Evolutionary conservation across 1,140 invertebrate genomes (phyloP).

Genomic region (Popillia japonica): DNA sequence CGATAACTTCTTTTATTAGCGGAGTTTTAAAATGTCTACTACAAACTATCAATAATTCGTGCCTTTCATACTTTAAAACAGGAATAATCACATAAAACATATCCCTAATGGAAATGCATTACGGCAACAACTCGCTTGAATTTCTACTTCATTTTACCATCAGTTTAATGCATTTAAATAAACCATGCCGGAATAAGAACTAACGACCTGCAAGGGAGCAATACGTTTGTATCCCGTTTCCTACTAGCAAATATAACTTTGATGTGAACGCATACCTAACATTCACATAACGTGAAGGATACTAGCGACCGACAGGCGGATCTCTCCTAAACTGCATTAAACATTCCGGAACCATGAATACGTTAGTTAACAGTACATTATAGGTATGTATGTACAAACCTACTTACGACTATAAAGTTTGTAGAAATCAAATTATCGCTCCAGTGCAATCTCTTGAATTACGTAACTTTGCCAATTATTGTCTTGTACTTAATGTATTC

Average conservation of each 20-base stretch:
- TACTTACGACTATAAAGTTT: too few relatives aligned
- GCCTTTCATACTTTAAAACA: too few relatives aligned
- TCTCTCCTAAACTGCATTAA: constrained; percentile 9
- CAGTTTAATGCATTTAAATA: constrained; percentile 4
- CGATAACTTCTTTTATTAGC: too few relatives aligned
- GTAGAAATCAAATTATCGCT: too few relatives aligned
- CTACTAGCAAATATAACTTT: background rate
- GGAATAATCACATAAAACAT: too few relatives aligned
- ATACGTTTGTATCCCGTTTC: background rate
- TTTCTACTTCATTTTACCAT: background rate
- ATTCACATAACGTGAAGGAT: background rate
- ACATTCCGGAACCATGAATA: constrained; percentile 9
- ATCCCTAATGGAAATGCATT: too few relatives aligned
- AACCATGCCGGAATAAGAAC: background rate
- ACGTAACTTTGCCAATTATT: too few relatives aligned
- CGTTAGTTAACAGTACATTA: background rate
- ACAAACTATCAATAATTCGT: too few relatives aligned
- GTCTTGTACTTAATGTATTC: too few relatives aligned
- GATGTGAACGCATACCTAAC: background rate
- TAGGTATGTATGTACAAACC: too few relatives aligned
- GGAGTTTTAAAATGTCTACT: too few relatives aligned
- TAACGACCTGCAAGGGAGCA: constrained; percentile 13
- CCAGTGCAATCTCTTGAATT: too few relatives aligned
- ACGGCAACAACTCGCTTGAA: background rate
- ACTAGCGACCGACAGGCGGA: background rate